phyloP scores from a whole-genome alignment of 2,113 vertebrate genomes.

The Calonectris borealis region DNA sequence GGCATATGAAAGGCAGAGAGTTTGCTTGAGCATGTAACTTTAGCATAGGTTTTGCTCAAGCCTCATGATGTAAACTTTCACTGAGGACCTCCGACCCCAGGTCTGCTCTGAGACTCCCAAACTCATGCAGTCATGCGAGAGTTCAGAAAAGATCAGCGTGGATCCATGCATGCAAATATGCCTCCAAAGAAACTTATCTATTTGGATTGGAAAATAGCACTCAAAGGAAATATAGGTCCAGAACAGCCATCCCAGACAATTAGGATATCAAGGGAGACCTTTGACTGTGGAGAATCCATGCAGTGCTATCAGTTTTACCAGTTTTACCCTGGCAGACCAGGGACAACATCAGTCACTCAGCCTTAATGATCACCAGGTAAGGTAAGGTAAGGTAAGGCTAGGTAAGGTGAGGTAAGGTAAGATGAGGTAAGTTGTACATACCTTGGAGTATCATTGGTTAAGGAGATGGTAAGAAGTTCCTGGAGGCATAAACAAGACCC shows the following conservation, averaged over 20 bases:
- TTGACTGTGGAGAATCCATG: not conserved
- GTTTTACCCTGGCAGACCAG: not conserved
- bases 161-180: not conserved
- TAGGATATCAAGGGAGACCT: not conserved
- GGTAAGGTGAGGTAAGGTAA: not conserved
- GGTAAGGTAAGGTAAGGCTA: too few relatives aligned
- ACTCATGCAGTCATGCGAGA: not conserved
- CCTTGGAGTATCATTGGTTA: not conserved
- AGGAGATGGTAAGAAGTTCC: not conserved
- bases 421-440: not conserved
- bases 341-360: not conserved
- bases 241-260: not conserved
- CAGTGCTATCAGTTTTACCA: not conserved
- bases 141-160: not conserved
- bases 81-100: rapidly evolving
- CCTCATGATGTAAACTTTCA: not conserved
- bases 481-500: not conserved
- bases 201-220: not conserved
- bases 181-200: not conserved
- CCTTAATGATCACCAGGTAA: not conserved
- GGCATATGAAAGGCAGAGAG: not conserved
- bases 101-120: not conserved
- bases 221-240: not conserved
- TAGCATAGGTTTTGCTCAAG: not conserved
- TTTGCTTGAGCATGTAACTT: not conserved